A percentile compares a stretch with the other conserved stretches of the same genome.
Conservation (phyloP, 2,888 invertebrate genomes). For the Poecilus cupreus region DNA sequence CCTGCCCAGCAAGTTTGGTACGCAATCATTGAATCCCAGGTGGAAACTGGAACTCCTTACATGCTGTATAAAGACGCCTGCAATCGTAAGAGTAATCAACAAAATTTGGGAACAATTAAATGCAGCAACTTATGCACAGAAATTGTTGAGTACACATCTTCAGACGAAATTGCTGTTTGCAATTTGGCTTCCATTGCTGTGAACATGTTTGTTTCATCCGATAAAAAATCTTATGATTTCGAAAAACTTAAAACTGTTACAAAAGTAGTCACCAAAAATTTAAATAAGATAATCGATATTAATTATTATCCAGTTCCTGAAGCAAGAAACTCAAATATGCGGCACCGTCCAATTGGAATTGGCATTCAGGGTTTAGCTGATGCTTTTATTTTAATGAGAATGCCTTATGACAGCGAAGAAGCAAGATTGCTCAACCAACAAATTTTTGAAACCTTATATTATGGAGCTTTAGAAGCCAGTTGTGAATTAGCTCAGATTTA, state of each 20-base stretch:
- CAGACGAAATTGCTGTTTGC: conserved; percentile 97
- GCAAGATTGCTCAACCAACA: conserved; percentile 92
- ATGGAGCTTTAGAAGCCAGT: conserved; percentile 96
- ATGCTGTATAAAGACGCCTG: conserved; percentile 98
- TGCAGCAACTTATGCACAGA: conserved; percentile 99
- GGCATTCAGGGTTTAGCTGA: conserved; percentile 99
- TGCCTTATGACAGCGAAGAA: conserved; percentile 92
- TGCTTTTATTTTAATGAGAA: conserved; percentile 94
- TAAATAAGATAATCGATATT: conserved; percentile 97
- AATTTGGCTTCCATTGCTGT: conserved; percentile 98
- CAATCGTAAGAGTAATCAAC: conserved; percentile 97
- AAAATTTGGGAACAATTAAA: conserved; percentile 98
- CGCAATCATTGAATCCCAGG: conserved; percentile 94
- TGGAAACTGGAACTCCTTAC: conserved; percentile 98
- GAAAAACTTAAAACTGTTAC: conserved; percentile 89
- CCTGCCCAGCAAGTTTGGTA: conserved; percentile 94
- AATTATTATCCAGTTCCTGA: conserved; percentile 97
- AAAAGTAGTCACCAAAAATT: conserved; percentile 90
- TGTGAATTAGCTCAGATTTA: conserved; percentile 91
- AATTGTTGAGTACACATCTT: conserved; percentile 94
- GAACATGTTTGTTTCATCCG: conserved; percentile 90
- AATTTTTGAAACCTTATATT: conserved; percentile 99
- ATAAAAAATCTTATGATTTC: conserved; percentile 90
- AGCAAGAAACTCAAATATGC: conserved; percentile 89
- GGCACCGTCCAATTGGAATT: conserved; percentile 91